Evolutionary conservation across 1,140 invertebrate species (phyloP).

Genomic region (Latrodectus geometricus): DNA sequence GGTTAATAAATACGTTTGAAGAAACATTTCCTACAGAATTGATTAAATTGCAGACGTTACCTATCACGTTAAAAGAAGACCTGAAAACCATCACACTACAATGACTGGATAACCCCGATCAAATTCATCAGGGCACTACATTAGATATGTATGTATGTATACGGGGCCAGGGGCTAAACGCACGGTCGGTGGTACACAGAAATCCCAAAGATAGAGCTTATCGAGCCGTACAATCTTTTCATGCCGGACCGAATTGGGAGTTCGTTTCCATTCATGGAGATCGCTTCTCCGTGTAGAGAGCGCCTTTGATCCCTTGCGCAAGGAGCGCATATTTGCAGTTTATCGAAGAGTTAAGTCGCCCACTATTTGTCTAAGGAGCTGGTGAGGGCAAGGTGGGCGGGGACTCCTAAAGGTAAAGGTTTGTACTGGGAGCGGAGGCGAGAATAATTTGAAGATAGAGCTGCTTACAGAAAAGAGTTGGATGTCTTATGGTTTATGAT

Average conservation of each 20-base stretch:
- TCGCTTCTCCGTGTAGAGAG: background rate
- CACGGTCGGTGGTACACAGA: slow-evolving; percentile 18
- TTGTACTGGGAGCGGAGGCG: background rate
- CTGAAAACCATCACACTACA: background rate
- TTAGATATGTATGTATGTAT: slow-evolving; percentile 50
- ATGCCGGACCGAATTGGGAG: slow-evolving; percentile 33
- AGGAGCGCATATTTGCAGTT: slow-evolving; percentile 34
- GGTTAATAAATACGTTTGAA: no score
- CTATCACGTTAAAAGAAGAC: no score
- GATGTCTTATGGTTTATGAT: background rate
- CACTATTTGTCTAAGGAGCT: slow-evolving; percentile 22
- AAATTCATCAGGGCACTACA: slow-evolving; percentile 42
- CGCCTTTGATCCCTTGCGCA: slow-evolving; percentile 37
- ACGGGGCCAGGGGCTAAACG: slow-evolving; percentile 43
- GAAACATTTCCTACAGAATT: no score
- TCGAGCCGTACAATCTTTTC: slow-evolving; percentile 47
- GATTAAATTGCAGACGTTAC: no score
- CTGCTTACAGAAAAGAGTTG: background rate
- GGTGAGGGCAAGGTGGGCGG: background rate
- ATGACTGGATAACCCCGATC: background rate
- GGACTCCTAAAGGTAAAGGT: background rate
- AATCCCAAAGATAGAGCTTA: slow-evolving; percentile 33
- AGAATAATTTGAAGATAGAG: background rate
- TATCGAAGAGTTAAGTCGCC: slow-evolving; percentile 44
- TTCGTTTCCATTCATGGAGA: slow-evolving; percentile 40